Percentiles rank a stretch among this genome's conserved stretches.
These are phyloP conservation scores for Bombus affinis DNA, from an alignment of 1,140 invertebrate species.

Conservation along the genomic window DNA sequence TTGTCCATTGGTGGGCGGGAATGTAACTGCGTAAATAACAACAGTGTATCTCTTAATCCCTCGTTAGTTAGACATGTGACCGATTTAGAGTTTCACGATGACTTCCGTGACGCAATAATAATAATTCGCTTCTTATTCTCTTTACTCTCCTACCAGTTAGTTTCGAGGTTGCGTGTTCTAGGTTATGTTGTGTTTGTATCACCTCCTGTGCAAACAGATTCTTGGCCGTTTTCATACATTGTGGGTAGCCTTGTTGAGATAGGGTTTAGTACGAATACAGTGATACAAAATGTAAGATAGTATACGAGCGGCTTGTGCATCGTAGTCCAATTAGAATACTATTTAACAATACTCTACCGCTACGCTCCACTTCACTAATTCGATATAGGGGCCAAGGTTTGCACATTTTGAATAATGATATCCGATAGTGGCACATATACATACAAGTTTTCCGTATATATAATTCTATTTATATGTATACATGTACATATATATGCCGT, in stretches of 20 bases:
- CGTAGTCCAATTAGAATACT: constrained; percentile 29
- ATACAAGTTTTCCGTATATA: neutral
- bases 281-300: constrained; percentile 55
- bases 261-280: neutral
- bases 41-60: neutral
- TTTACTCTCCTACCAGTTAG: constrained; percentile 2
- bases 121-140: constrained; percentile 3
- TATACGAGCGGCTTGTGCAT: neutral
- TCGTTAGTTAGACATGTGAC: constrained; percentile 49
- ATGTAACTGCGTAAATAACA: constrained; percentile 41
- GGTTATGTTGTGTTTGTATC: constrained; percentile 62
- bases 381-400: constrained; percentile 59
- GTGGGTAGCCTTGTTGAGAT: neutral
- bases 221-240: neutral
- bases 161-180: constrained; percentile 17
- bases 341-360: constrained; percentile 4
- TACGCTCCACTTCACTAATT: constrained; percentile 50
- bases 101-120: constrained; percentile 35
- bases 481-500: neutral
- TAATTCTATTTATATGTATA: neutral
- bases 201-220: constrained; percentile 1
- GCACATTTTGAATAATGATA: constrained; percentile 38
- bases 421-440: neutral
- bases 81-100: constrained; percentile 57
- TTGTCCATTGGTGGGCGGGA: neutral